Evolutionary conservation across 2,888 invertebrate species (phyloP), one percentile per base, ranked within the genome.

Genomic region (Arrhopalites spinosus): DNA sequence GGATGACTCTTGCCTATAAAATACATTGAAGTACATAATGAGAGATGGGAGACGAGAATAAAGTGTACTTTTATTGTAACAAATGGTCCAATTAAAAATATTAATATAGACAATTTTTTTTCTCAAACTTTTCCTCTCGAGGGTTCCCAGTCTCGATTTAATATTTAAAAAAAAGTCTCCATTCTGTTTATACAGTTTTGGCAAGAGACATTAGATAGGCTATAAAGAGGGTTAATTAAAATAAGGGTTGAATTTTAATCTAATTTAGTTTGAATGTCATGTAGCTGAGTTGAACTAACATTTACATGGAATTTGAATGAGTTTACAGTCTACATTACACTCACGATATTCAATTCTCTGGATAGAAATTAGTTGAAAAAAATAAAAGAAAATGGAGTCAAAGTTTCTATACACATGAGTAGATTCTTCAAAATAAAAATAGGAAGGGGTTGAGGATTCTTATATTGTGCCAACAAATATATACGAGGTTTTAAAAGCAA

Each of bases 31-130:
- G 13, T 7, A 47, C n/a, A 7, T 47, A 47, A 47, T 53, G 23
- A 20, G 1, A 20, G 1, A n/a, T n/a, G 23, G 23, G n/a, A 23
- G 20, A 53, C 53, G 53, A 23, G 20, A n/a, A 53, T n/a, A 5
- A 23, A 53, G 23, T 53, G 53, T n/a, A 53, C 17, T 64, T 53
- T 64, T 64, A 64, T 64, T 64, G 64, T 64, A 64, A 64, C 64
- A 64, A 64, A 64, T 64, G 30, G n/a, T 64, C 64, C 64, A 64
- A 64, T 64, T 64, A 64, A 64, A 64, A 64, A 30, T 29, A 30
- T 64, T 64, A 27, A 29, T 43, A 29, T 64, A 15, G 17, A 17
- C n/a, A 25, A 17, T 29, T 64, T 64, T 64, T 20, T 36, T 36
- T 63, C 13, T 2, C 43, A 8, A 20, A 17, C 5, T 64, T 20